phyloP scores from a whole-genome alignment of 2,113 vertebrate species.

The Poeciliopsis turrubarensis region DNA sequence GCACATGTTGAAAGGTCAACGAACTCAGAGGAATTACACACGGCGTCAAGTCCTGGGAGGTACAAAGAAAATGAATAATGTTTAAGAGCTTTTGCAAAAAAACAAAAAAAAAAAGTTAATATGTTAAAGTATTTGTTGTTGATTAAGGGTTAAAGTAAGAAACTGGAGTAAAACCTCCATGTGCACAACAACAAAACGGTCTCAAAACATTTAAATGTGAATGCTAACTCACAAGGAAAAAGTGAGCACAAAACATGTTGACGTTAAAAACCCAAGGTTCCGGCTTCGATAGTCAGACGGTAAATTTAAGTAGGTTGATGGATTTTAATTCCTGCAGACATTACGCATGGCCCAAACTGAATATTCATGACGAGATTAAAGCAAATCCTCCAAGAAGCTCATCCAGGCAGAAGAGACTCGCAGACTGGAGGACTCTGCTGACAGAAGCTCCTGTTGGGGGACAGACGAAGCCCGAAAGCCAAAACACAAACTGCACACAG shows the following conservation, averaged over 20 bases:
- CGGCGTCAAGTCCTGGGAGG: background rate
- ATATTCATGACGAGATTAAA: conserved; percentile 18
- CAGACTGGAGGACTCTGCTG: conserved; percentile 36
- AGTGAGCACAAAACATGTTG: background rate
- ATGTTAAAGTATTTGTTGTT: background rate
- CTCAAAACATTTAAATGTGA: background rate
- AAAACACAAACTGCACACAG: conserved; percentile 39
- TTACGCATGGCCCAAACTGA: conserved; percentile 9
- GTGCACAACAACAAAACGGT: background rate
- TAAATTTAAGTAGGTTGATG: background rate
- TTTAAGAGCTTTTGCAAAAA: background rate
- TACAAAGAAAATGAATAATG: background rate
- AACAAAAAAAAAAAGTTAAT: background rate
- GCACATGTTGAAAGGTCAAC: conserved; percentile 2
- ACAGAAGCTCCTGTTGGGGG: conserved; percentile 30
- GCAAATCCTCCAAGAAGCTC: conserved; percentile 24
- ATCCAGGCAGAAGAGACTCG: conserved; percentile 16
- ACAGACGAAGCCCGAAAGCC: conserved; percentile 43
- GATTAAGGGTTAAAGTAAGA: background rate
- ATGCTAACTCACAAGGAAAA: too few species aligned
- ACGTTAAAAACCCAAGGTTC: background rate
- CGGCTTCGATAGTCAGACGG: background rate
- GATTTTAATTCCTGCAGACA: background rate
- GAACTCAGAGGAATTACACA: conserved; percentile 5
- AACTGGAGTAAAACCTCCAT: too few species aligned